A percentile compares a stretch with the other conserved stretches of the same genome.
These are phyloP conservation scores for Cosmia pyralina DNA, from an alignment of 2,888 invertebrate species.

Conservation along the genomic window DNA sequence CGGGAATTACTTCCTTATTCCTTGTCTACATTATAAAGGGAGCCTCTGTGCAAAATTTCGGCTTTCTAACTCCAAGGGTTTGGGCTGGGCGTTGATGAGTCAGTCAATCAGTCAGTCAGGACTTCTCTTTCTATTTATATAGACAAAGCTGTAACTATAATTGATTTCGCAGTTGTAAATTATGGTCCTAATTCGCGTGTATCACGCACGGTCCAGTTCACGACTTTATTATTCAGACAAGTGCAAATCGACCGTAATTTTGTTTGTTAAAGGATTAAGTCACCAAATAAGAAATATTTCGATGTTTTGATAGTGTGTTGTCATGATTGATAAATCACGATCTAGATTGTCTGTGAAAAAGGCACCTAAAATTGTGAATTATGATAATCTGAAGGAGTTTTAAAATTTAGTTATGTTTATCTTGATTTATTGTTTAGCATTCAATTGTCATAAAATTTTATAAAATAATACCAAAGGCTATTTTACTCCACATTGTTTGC, in stretches of 20 bases:
- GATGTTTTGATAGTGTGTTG: conserved; percentile 8
- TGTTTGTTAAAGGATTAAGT: conserved; percentile 1
- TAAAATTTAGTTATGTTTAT: conserved; percentile 4
- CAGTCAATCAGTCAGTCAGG: no score
- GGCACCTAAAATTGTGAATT: background rate
- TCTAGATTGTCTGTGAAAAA: conserved; percentile 5
- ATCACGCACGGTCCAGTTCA: conserved; percentile 14
- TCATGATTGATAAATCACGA: conserved; percentile 18
- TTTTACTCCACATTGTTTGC: conserved; percentile 7
- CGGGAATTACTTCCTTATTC: no score
- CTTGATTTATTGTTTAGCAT: conserved; percentile 10
- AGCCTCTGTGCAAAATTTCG: no score
- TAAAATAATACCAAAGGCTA: background rate
- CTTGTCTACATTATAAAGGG: no score
- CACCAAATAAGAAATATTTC: conserved; percentile 24
- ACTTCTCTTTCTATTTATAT: no score
- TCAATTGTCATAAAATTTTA: conserved; percentile 9
- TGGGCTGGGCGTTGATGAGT: no score
- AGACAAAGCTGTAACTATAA: no score
- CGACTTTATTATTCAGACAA: conserved; percentile 7
- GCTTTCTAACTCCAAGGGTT: no score
- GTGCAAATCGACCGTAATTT: conserved; percentile 8
- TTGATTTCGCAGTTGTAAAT: background rate
- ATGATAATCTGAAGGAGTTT: background rate
- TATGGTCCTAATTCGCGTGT: conserved; percentile 3